phyloP scores from a whole-genome alignment of 2,888 invertebrate genomes.

The Agrotis segetum region DNA sequence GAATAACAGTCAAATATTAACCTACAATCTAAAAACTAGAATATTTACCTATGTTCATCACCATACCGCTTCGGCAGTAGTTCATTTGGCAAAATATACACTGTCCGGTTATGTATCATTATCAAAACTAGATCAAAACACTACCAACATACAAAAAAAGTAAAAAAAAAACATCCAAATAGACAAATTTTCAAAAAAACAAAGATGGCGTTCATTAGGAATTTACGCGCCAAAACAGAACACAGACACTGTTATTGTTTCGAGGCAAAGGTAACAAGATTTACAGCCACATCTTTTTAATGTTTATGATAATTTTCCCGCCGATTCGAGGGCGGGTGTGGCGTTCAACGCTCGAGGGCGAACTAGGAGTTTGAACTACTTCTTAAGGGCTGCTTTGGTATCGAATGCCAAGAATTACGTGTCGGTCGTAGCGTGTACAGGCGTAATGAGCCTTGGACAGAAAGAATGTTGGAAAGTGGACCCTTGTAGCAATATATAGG shows the following conservation, averaged over 20 bases:
- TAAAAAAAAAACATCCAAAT: constrained; percentile 3
- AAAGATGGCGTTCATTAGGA: constrained; percentile 12
- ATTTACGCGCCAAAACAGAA: constrained; percentile 45
- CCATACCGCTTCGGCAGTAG: constrained; percentile 87
- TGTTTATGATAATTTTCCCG: constrained; percentile 73
- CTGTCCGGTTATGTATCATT: constrained; percentile 88
- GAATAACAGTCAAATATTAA: constrained; percentile 6
- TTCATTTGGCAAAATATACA: constrained; percentile 88
- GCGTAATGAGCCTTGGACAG: constrained; percentile 74
- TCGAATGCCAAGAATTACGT: constrained; percentile 83
- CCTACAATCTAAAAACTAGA: background rate
- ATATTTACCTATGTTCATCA: constrained; percentile 82
- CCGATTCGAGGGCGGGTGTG: constrained; percentile 78
- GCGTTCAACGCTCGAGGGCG: constrained; percentile 78
- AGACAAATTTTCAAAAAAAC: constrained; percentile 8
- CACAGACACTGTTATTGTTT: constrained; percentile 54
- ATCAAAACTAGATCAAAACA: constrained; percentile 58
- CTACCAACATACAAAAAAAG: constrained; percentile 17
- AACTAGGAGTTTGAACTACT: constrained; percentile 81
- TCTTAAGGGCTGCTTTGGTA: constrained; percentile 79
- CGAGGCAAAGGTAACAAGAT: constrained; percentile 52
- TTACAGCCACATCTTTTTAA: constrained; percentile 51
- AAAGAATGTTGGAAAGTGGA: constrained; percentile 68
- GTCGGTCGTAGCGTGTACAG: constrained; percentile 71
- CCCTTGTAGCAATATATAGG: constrained; percentile 51